Evolutionary conservation across 2,113 vertebrate species (phyloP), one percentile per base, ranked within the genome.

Genomic region (Halcyon senegalensis): DNA sequence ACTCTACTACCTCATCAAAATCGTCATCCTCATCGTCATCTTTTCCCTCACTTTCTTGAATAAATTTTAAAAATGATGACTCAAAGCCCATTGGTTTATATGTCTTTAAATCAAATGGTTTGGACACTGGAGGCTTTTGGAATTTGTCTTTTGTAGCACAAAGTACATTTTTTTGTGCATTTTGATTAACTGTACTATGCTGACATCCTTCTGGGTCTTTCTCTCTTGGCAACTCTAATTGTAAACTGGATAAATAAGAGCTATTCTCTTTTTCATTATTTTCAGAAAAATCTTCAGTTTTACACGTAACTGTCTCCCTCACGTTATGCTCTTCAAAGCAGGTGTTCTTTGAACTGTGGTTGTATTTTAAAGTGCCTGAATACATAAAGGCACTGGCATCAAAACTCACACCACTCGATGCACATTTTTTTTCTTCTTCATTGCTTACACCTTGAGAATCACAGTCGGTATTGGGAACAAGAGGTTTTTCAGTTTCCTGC

Each of bases 11-110:
- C 66, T 98, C 97, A 90, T 98, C 97, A 84, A 96, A 96, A 68
- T 97, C 97, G 2, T 96, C 96, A 8, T 96, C 97, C 2, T 98
- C 98, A 0, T 64, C 62, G 10, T 98, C 86, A 4, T 98, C 98
- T 92, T 99, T 98, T 35, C 99, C 98, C 93, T 98, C 98, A 82
- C 98, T 99, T 89, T 99, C 99, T 95, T 99, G 99, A 96, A 99
- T 99, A 97, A 99, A 99, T 92, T 99, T 99, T 88, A 99, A 96
- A 96, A 99, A 99, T 4, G 99, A 99, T 19, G 99, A 99, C 94
- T 99, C 99, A 43, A 99, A 99, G 73, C 99, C 99, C 93, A 99
- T 99, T 4, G 99, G 99, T 87, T 99, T 99, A 43, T 99, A 99
- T 20, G 98, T 96, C 53, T 98, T 98, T 62, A 99, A 98, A 97